phyloP scores from a whole-genome alignment of 2,113 vertebrate species.

The Chaetura pelagica region DNA sequence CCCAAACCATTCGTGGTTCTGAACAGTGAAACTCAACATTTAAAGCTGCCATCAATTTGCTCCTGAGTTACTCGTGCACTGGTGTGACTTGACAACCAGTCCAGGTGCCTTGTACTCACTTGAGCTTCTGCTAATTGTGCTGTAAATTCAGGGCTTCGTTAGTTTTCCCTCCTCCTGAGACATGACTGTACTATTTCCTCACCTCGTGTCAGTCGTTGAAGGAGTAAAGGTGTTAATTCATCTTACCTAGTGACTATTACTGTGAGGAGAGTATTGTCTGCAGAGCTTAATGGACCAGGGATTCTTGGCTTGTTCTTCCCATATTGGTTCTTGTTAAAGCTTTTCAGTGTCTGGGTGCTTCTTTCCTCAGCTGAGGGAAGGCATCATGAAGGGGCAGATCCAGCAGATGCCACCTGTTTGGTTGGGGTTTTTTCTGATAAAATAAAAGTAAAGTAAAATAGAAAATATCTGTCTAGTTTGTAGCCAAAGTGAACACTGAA shows the following conservation, averaged over 20 bases:
- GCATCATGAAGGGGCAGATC: not conserved
- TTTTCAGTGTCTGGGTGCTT: not conserved
- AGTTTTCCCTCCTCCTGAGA: not conserved
- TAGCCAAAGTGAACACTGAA: not conserved
- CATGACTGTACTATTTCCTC: rapidly evolving
- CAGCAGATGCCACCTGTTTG: not conserved
- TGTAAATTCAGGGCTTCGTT: not conserved
- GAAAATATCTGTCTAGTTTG: not conserved
- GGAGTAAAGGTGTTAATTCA: rapidly evolving
- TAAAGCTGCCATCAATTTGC: rapidly evolving
- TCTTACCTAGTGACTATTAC: too few relatives aligned
- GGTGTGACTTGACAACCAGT: too few relatives aligned
- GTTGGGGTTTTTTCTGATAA: not conserved
- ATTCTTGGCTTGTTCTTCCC: not conserved
- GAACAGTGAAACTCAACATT: not conserved
- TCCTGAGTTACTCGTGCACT: rapidly evolving
- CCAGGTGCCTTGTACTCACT: rapidly evolving
- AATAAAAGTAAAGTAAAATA: not conserved
- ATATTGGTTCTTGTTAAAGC: not conserved
- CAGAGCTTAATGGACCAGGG: too few relatives aligned
- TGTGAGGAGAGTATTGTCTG: not conserved
- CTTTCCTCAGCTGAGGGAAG: not conserved
- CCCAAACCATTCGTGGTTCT: too few relatives aligned
- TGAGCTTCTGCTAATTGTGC: not conserved
- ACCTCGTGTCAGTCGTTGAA: not conserved